Conservation (phyloP, 2,888 invertebrate genomes). For the Syrista parreyssii region DNA sequence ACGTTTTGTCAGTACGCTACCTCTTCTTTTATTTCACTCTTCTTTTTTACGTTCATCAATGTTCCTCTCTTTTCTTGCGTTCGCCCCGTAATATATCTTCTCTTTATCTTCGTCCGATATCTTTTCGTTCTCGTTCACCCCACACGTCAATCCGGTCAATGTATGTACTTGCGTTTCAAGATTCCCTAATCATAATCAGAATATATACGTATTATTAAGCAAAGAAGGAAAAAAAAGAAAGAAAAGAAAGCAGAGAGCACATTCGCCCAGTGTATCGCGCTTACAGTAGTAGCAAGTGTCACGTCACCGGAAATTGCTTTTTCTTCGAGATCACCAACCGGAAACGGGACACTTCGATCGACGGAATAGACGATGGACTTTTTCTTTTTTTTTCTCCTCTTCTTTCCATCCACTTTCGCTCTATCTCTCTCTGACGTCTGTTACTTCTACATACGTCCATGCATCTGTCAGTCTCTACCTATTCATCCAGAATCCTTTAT, state of each 20-base stretch:
- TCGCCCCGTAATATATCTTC: conserved; percentile 5
- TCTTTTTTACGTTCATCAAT: conserved; percentile 10
- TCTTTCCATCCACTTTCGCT: not conserved
- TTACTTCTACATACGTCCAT: not conserved
- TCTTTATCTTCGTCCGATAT: conserved; percentile 26
- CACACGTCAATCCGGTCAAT: not conserved
- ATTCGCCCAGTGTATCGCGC: conserved; percentile 43
- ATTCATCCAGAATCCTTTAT: not conserved
- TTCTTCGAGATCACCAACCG: not conserved
- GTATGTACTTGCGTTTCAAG: not conserved
- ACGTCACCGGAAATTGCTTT: not conserved
- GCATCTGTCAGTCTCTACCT: not conserved
- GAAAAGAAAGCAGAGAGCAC: conserved; percentile 28
- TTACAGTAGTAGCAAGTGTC: not conserved
- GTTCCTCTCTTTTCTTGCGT: conserved; percentile 1
- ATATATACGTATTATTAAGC: conserved; percentile 46
- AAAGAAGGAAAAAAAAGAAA: not conserved
- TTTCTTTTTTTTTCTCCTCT: not conserved
- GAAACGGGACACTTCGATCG: not conserved
- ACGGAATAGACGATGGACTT: not conserved
- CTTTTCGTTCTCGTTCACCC: conserved; percentile 31
- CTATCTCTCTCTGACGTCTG: not conserved
- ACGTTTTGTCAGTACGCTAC: conserved; percentile 7
- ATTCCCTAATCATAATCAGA: conserved; percentile 23
- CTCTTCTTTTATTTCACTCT: conserved; percentile 11